A percentile compares a stretch with the other conserved stretches of the same genome.
Conservation (phyloP, 2,797 vertebrate species). For the Nothura maculosa region DNA sequence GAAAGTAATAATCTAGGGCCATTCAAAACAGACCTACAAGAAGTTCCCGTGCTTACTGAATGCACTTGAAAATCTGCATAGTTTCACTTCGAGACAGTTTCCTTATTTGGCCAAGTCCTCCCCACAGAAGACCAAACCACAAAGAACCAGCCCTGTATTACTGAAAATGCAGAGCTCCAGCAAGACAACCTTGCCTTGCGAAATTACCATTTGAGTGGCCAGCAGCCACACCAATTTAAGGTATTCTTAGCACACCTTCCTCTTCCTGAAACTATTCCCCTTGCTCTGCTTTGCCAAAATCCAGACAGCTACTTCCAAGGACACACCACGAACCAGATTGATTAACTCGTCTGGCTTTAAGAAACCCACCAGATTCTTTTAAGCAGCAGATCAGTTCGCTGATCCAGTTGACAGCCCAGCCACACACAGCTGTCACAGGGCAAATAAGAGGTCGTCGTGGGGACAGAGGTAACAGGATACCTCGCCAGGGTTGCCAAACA, state of each 20-base stretch:
- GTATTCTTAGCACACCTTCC: slow-evolving; percentile 7
- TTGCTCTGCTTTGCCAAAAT: not conserved
- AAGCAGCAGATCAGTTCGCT: slow-evolving; percentile 40
- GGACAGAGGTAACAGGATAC: slow-evolving; percentile 61
- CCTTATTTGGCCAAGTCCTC: slow-evolving; percentile 64
- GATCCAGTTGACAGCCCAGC: slow-evolving; percentile 16
- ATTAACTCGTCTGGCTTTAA: not conserved
- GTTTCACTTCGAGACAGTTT: slow-evolving; percentile 57
- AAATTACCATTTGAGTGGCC: slow-evolving; percentile 9
- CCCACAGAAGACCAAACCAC: slow-evolving; percentile 37
- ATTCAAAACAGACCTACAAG: slow-evolving; percentile 33
- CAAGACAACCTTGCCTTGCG: slow-evolving; percentile 6
- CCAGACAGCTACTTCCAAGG: not conserved
- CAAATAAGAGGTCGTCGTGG: slow-evolving; percentile 30
- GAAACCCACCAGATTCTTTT: slow-evolving; percentile 33
- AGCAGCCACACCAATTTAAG: slow-evolving; percentile 8
- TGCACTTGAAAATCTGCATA: slow-evolving; percentile 39
- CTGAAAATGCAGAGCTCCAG: slow-evolving; percentile 45
- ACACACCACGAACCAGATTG: not conserved
- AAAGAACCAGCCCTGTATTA: slow-evolving; percentile 58
- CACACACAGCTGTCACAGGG: slow-evolving; percentile 51
- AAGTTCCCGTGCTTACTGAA: slow-evolving; percentile 54
- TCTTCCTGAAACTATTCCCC: not conserved
- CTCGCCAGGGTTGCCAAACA: slow-evolving; percentile 45
- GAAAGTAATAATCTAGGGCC: not conserved